A percentile compares a stretch with the other conserved stretches of the same genome.
Conservation (phyloP, 2,888 invertebrate species). For the Noctua comes region DNA sequence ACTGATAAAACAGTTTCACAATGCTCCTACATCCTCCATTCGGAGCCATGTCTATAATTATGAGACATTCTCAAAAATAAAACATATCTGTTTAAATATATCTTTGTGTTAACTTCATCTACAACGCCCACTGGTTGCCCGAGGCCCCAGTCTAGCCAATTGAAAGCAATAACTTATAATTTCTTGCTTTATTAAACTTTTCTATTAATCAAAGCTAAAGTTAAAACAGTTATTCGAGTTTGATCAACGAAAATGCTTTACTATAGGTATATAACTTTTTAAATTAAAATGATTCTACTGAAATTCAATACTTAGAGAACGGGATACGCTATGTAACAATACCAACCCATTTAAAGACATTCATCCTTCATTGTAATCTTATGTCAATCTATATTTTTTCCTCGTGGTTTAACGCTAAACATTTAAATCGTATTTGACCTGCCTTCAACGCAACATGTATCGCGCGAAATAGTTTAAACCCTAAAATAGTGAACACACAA, state of each 20-base stretch:
- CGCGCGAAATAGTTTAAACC: not conserved
- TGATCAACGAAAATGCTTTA: constrained; percentile 36
- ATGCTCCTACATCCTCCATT: constrained; percentile 41
- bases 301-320: not conserved
- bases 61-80: constrained; percentile 48
- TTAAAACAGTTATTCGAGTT: constrained; percentile 33
- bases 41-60: constrained; percentile 51
- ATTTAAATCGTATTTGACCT: not conserved
- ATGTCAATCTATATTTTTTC: not conserved
- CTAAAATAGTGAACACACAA: not conserved
- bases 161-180: constrained; percentile 49
- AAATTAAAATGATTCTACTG: constrained; percentile 4
- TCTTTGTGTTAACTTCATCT: constrained; percentile 41
- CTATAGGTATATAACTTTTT: constrained; percentile 9
- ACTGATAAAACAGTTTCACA: constrained; percentile 28
- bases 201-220: constrained; percentile 49
- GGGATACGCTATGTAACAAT: not conserved
- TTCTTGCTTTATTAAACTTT: constrained; percentile 52
- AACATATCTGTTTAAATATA: constrained; percentile 42
- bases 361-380: not conserved
- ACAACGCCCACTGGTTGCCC: constrained; percentile 46
- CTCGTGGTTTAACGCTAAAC: not conserved
- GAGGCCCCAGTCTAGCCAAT: constrained; percentile 34
- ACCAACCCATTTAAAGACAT: not conserved
- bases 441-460: not conserved